phyloP scores from a whole-genome alignment of 2,888 invertebrate species.

The Epistrophe eligans region DNA sequence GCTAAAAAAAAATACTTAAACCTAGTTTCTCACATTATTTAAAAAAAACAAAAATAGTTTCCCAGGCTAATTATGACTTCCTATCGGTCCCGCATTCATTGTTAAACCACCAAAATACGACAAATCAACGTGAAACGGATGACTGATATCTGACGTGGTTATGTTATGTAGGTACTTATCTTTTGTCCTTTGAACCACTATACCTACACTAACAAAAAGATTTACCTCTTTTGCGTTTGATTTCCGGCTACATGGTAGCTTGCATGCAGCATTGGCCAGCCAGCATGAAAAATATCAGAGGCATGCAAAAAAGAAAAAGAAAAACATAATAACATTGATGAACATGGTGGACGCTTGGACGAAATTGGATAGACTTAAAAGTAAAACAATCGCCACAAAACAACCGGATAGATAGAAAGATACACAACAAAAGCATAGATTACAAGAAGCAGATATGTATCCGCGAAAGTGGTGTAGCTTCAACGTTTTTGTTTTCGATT shows the following conservation, averaged over 20 bases:
- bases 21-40: slow-evolving; percentile 50
- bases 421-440: slow-evolving; percentile 67
- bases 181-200: slow-evolving; percentile 40
- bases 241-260: slow-evolving; percentile 67
- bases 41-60: slow-evolving; percentile 33
- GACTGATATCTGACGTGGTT: slow-evolving; percentile 46
- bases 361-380: slow-evolving; percentile 46
- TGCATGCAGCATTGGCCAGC: slow-evolving; percentile 67
- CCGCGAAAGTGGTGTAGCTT: slow-evolving; percentile 74
- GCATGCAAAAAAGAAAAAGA: slow-evolving; percentile 15
- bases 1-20: slow-evolving; percentile 8
- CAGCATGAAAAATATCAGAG: slow-evolving; percentile 18
- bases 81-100: slow-evolving; percentile 31
- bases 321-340: slow-evolving; percentile 6
- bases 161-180: slow-evolving; percentile 43
- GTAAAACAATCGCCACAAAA: slow-evolving; percentile 64
- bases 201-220: slow-evolving; percentile 12
- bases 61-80: slow-evolving; percentile 65
- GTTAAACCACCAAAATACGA: slow-evolving; percentile 36
- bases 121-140: slow-evolving; percentile 40
- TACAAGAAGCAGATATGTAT: slow-evolving; percentile 68
- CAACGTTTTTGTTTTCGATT: slow-evolving; percentile 38
- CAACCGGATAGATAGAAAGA: slow-evolving; percentile 55
- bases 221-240: slow-evolving; percentile 56
- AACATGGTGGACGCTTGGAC: slow-evolving; percentile 39